Evolutionary conservation across 2,797 vertebrate genomes (phyloP).

Genomic region (Ptychadena robeensis): DNA sequence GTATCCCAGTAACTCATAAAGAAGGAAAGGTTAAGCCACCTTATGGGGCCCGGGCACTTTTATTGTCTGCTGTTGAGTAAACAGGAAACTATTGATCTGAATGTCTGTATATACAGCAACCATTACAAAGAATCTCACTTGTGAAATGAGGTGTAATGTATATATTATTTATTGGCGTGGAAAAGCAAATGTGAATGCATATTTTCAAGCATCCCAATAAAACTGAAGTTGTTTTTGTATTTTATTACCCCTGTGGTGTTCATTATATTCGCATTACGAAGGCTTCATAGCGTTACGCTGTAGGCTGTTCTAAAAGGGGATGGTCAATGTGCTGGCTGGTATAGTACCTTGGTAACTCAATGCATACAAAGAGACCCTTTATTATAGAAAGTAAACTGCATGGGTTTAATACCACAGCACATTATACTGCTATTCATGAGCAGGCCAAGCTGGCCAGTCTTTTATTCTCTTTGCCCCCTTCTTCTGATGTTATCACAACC

Average conservation of each 20-base stretch:
- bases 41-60: neutral
- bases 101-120: conserved; percentile 36
- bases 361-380: too few species aligned
- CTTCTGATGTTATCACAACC: too few species aligned
- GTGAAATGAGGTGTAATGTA: conserved; percentile 36
- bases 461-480: too few species aligned
- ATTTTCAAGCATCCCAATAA: conserved; percentile 41
- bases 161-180: conserved; percentile 44
- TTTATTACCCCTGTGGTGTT: conserved; percentile 9
- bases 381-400: too few species aligned
- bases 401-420: too few species aligned
- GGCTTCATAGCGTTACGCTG: neutral
- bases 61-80: conserved; percentile 38
- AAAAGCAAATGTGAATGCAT: conserved; percentile 22
- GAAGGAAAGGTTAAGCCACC: conserved; percentile 5
- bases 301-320: neutral
- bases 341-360: neutral
- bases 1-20: conserved; percentile 16
- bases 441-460: too few species aligned
- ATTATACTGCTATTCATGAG: too few species aligned
- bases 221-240: conserved; percentile 38
- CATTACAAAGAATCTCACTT: neutral
- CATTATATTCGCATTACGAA: neutral
- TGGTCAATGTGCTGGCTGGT: neutral
- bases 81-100: conserved; percentile 43